Conservation (phyloP, 1,140 invertebrate species). For the Palaemon carinicauda region DNA sequence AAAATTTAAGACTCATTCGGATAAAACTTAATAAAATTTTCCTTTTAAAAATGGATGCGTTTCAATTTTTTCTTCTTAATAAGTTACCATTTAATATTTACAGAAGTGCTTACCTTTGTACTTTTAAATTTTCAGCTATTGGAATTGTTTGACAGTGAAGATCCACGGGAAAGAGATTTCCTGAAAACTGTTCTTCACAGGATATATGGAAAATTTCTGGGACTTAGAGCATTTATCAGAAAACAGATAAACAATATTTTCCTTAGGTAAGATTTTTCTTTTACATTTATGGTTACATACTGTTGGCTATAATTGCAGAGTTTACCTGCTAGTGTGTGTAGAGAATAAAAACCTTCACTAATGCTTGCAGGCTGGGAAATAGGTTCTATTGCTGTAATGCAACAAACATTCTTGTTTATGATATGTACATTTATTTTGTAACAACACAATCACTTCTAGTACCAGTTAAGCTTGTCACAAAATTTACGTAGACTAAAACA, state of each 20-base stretch:
- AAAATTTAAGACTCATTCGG: no score
- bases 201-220: conserved; percentile 99
- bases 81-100: background rate
- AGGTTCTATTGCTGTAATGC: no score
- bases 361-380: no score
- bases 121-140: conserved; percentile 76
- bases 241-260: conserved; percentile 99
- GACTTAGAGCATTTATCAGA: conserved; percentile 96
- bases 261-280: conserved; percentile 70
- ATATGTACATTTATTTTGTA: no score
- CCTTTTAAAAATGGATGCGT: no score
- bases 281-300: background rate
- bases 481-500: no score
- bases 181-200: conserved; percentile 98
- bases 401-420: no score
- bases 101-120: background rate
- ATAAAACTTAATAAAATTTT: no score
- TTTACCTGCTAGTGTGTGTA: no score
- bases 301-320: background rate
- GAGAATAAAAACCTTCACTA: no score
- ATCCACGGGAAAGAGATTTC: conserved; percentile 98
- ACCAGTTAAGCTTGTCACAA: no score
- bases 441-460: no score
- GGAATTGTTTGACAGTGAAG: conserved; percentile 99
- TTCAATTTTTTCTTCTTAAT: background rate